A percentile compares a stretch with the other conserved stretches of the same genome.
Evolutionary conservation across 2,113 vertebrate genomes (phyloP).

Genomic region (Danionella cerebrum): DNA sequence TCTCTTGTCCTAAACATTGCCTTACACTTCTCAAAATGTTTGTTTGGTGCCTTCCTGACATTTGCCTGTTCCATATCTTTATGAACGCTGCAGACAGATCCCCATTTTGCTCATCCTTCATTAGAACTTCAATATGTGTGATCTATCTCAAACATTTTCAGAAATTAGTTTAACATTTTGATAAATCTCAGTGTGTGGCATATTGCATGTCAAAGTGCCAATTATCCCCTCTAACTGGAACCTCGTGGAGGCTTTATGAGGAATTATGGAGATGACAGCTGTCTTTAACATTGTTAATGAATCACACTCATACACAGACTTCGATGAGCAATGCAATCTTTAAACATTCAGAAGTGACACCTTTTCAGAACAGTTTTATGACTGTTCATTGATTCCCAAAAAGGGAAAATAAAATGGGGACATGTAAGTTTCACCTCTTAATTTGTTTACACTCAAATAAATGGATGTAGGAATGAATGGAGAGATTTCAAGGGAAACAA

Average conservation of each 20-base stretch:
- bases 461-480: conserved; percentile 21
- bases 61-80: conserved; percentile 13
- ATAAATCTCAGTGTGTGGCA: conserved; percentile 28
- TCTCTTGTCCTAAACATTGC: no score
- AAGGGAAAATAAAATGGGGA: neutral
- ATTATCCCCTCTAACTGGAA: conserved; percentile 33
- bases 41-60: neutral
- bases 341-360: no score
- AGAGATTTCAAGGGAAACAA: conserved; percentile 29
- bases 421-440: neutral
- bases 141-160: conserved; percentile 36
- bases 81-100: neutral
- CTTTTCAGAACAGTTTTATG: no score
- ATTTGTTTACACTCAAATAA: conserved; percentile 10
- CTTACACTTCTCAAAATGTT: no score
- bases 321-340: conserved; percentile 1
- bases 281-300: conserved; percentile 22
- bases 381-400: neutral
- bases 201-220: conserved; percentile 32
- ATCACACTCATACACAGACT: neutral
- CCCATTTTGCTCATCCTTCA: no score
- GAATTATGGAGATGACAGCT: conserved; percentile 26
- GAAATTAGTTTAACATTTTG: conserved; percentile 49
- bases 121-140: conserved; percentile 29
- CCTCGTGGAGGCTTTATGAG: conserved; percentile 18